These are phyloP conservation scores for Dufourea novaeangliae DNA, from an alignment of 1,140 invertebrate genomes.

Conservation along the genomic window DNA sequence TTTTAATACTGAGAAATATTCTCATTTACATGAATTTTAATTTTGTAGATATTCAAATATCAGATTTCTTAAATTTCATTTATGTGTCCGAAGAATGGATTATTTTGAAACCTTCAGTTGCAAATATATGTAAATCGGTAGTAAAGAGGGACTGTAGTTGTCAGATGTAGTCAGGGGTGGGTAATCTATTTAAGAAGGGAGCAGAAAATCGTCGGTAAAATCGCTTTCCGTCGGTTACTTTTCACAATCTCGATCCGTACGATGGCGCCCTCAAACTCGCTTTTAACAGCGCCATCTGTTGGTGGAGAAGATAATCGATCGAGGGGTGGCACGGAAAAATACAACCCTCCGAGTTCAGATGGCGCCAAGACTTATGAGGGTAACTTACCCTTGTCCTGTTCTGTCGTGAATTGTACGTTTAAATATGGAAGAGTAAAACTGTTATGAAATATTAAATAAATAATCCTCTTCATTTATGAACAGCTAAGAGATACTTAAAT, in stretches of 20 bases:
- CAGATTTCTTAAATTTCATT: background rate
- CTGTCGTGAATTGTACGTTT: no score
- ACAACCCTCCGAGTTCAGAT: conserved; percentile 43
- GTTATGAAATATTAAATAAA: no score
- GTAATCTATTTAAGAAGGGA: background rate
- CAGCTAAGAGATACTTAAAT: no score
- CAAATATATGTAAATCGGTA: background rate
- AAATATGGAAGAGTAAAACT: no score
- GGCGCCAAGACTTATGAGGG: conserved; percentile 48
- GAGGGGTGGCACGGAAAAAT: conserved; percentile 50
- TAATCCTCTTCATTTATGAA: no score
- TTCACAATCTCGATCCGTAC: background rate
- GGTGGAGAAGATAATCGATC: conserved; percentile 58
- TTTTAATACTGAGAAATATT: no score
- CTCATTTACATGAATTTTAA: no score
- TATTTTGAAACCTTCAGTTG: background rate
- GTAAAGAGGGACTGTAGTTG: conserved; percentile 6
- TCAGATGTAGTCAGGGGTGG: conserved; percentile 1
- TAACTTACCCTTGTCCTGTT: background rate
- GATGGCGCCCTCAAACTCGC: conserved; percentile 12
- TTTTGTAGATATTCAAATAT: no score
- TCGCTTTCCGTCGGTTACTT: conserved; percentile 59
- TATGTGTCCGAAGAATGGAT: background rate
- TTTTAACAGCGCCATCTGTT: conserved; percentile 62
- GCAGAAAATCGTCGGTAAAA: conserved; percentile 53